Conservation (phyloP, 2,888 invertebrate genomes). For the Yponomeuta sedellus region DNA sequence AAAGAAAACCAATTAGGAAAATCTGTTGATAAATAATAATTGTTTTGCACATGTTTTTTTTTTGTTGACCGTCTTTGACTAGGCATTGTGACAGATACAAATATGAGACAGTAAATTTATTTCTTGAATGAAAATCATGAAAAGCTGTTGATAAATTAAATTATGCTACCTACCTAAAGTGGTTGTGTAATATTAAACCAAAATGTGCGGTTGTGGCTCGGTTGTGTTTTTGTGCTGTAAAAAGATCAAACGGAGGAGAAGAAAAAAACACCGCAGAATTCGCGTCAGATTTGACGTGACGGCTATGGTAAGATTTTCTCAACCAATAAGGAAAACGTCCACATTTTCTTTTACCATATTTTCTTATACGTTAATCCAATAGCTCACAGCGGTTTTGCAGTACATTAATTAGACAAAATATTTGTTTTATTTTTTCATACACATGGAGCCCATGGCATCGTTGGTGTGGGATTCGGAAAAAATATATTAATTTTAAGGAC, state of each 20-base stretch:
- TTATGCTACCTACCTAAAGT: neutral
- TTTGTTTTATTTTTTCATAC: no score
- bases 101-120: no score
- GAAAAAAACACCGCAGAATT: conserved; percentile 51
- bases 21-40: no score
- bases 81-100: no score
- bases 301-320: conserved; percentile 41
- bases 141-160: neutral
- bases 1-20: no score
- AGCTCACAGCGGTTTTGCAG: neutral
- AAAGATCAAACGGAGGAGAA: conserved; percentile 47
- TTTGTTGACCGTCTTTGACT: no score
- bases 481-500: no score
- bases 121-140: no score
- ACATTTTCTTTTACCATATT: neutral
- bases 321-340: neutral
- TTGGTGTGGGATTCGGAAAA: no score
- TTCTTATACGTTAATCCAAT: neutral
- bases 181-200: neutral
- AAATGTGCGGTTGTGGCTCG: conserved; percentile 6
- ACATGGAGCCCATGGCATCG: no score
- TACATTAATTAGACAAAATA: no score
- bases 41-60: no score
- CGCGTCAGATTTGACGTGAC: conserved; percentile 55
- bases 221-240: conserved; percentile 10